A percentile compares a stretch with the other conserved stretches of the same genome.
phyloP scores from a whole-genome alignment of 2,113 vertebrate genomes.

The Elephantulus edwardii region DNA sequence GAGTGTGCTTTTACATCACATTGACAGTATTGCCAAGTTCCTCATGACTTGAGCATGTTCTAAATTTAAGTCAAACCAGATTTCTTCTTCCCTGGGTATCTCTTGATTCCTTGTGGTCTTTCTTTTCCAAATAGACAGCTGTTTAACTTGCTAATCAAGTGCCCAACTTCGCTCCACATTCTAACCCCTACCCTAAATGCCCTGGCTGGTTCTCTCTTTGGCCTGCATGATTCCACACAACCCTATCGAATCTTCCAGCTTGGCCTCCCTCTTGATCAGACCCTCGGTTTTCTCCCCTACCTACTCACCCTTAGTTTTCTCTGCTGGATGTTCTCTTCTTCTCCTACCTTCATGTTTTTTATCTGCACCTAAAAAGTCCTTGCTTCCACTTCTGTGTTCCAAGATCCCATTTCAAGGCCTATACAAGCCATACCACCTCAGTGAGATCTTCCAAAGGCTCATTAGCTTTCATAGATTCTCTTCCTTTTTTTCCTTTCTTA shows the following conservation, averaged over 20 bases:
- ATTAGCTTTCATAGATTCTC: background rate
- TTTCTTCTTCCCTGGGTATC: background rate
- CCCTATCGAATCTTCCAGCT: background rate
- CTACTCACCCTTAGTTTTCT: background rate
- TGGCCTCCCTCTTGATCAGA: background rate
- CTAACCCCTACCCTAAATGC: background rate
- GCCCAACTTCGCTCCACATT: background rate
- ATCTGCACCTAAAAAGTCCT: background rate
- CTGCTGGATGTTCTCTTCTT: background rate
- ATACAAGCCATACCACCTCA: background rate
- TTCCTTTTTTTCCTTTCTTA: background rate
- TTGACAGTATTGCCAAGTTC: background rate
- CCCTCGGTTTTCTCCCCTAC: background rate
- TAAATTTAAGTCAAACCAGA: background rate
- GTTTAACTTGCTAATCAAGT: background rate
- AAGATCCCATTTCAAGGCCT: background rate
- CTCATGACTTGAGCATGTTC: background rate
- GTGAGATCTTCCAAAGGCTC: background rate
- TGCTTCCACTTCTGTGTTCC: background rate
- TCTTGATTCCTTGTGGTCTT: background rate
- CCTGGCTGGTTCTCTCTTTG: background rate
- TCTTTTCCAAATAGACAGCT: background rate
- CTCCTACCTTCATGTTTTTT: background rate
- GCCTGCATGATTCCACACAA: background rate
- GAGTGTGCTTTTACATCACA: background rate